phyloP scores from a whole-genome alignment of 1,140 invertebrate genomes.

The Stegodyphus mimosarum region DNA sequence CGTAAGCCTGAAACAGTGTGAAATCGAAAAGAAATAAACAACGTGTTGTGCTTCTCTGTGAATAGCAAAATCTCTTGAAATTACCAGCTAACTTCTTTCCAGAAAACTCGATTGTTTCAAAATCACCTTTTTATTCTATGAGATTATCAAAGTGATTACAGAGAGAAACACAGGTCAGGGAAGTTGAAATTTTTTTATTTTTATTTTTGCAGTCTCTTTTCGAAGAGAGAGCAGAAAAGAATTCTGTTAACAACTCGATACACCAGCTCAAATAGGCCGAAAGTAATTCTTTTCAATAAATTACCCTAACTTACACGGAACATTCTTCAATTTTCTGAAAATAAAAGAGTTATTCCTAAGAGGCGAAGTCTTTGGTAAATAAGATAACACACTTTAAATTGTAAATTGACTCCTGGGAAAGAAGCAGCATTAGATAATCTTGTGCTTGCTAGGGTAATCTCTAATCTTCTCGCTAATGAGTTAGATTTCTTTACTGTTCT shows the following conservation, averaged over 20 bases:
- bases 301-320: conserved; percentile 1
- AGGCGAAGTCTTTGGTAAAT: conserved; percentile 1
- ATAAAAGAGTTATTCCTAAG: background rate
- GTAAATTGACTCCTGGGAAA: conserved; percentile 50
- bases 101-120: no score
- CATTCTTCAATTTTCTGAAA: background rate
- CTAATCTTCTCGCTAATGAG: conserved; percentile 50
- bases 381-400: conserved; percentile 53
- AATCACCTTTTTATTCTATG: no score
- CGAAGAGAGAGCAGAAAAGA: background rate
- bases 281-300: conserved; percentile 2
- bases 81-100: no score
- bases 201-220: background rate
- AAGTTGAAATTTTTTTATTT: no score
- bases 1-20: no score
- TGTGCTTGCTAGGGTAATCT: conserved; percentile 39
- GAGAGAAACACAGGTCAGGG: no score
- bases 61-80: no score
- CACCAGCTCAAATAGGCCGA: background rate
- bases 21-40: no score
- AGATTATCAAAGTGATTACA: no score
- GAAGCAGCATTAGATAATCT: conserved; percentile 16
- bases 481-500: conserved; percentile 21
- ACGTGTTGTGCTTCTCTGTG: no score
- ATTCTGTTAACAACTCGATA: background rate